Evolutionary conservation across 2,797 vertebrate genomes (phyloP).

Genomic region (Sebastes nivosus): DNA sequence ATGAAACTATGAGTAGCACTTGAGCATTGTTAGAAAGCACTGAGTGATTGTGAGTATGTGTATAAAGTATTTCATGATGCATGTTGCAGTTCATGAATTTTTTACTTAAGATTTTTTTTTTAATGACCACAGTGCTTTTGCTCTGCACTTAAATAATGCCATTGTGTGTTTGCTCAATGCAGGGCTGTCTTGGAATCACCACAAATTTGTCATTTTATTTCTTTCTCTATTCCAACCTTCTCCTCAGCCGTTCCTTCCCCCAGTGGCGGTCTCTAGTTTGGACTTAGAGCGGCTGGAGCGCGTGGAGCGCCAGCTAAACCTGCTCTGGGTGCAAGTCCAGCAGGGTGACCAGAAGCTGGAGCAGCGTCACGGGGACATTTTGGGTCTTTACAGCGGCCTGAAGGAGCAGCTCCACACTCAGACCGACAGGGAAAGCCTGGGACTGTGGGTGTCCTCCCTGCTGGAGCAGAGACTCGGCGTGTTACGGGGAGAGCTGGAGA

Average conservation of each 20-base stretch:
- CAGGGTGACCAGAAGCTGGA: constrained; percentile 72
- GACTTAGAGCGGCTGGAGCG: constrained; percentile 76
- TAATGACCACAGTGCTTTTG: background rate
- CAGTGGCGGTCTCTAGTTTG: constrained; percentile 45
- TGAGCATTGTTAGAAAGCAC: background rate
- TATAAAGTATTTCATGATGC: background rate
- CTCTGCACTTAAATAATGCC: too few relatives aligned
- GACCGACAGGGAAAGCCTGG: constrained; percentile 78
- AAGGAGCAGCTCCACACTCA: constrained; percentile 81
- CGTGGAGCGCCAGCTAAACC: constrained; percentile 83
- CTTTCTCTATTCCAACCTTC: background rate
- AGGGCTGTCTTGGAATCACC: background rate
- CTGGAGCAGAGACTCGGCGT: constrained; percentile 73
- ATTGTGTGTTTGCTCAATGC: background rate
- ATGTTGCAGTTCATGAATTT: background rate
- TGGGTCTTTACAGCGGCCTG: constrained; percentile 80
- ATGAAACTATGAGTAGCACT: background rate
- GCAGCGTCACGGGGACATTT: constrained; percentile 76
- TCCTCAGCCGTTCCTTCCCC: constrained; percentile 49
- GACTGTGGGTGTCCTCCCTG: constrained; percentile 79
- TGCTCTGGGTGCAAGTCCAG: constrained; percentile 82
- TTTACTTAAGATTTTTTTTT: background rate
- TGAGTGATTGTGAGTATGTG: background rate
- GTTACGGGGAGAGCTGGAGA: constrained; percentile 70
- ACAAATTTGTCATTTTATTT: background rate